Conservation (phyloP, 2,797 vertebrate genomes). For the Aplochiton taeniatus region DNA sequence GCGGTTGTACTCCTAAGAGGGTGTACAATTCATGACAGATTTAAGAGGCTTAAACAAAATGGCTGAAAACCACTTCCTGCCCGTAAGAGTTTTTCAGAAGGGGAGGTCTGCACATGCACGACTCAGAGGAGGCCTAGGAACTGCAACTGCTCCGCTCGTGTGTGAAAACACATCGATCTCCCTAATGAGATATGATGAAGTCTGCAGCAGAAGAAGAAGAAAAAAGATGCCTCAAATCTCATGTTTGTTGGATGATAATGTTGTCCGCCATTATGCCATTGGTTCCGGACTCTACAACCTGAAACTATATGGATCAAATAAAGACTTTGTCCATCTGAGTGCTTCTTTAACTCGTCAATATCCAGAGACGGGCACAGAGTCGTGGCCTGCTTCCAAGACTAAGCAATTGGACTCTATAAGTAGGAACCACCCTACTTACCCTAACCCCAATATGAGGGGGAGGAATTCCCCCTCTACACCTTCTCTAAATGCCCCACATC, state of each 20-base stretch:
- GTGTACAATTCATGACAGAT: constrained; percentile 41
- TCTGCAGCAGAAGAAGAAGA: too few species aligned
- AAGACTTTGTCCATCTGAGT: background rate
- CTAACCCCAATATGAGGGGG: constrained; percentile 11
- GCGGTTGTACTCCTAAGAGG: constrained; percentile 74
- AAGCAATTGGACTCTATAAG: constrained; percentile 29
- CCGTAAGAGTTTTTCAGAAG: constrained; percentile 35
- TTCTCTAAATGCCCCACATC: constrained; percentile 52
- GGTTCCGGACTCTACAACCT: too few species aligned
- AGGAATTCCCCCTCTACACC: constrained; percentile 46
- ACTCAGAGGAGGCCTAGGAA: constrained; percentile 44
- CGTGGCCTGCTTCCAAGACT: background rate
- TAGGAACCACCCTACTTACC: constrained; percentile 29
- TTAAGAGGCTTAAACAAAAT: constrained; percentile 21
- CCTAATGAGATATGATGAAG: background rate
- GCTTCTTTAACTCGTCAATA: background rate
- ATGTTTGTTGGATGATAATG: too few species aligned
- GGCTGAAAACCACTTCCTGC: constrained; percentile 41
- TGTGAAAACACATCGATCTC: constrained; percentile 6
- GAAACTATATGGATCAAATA: too few species aligned
- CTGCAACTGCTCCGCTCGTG: constrained; percentile 44
- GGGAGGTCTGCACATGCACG: constrained; percentile 26
- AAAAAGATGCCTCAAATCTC: too few species aligned
- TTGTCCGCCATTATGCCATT: too few species aligned
- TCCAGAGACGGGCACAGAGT: background rate